Percentiles rank a stretch among this genome's conserved stretches.
phyloP scores from a whole-genome alignment of 2,797 vertebrate genomes.

The Anguilla obscura region DNA sequence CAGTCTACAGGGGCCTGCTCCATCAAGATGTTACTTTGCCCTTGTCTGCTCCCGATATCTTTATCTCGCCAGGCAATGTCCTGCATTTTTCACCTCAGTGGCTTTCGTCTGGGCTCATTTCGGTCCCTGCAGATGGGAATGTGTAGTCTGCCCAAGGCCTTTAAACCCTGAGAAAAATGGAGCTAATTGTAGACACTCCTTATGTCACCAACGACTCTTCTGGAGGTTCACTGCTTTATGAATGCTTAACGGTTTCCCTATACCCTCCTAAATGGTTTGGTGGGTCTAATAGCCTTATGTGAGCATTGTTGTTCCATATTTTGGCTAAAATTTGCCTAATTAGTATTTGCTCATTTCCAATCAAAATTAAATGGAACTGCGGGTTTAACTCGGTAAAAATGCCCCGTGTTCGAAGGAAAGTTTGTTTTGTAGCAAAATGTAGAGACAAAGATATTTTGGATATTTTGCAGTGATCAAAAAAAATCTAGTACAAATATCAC shows the following conservation, averaged over 20 bases:
- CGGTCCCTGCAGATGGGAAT: constrained; percentile 61
- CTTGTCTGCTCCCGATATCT: constrained; percentile 77
- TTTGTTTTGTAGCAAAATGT: background rate
- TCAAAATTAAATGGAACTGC: background rate
- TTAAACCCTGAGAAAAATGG: constrained; percentile 31
- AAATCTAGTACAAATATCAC: background rate
- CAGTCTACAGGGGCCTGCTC: constrained; percentile 64
- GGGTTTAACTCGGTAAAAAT: background rate
- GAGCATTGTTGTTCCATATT: background rate
- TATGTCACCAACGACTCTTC: background rate
- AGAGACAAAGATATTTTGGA: background rate
- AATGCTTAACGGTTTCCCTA: background rate
- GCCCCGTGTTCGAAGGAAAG: background rate
- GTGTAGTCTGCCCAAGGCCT: constrained; percentile 50
- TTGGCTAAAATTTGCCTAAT: background rate
- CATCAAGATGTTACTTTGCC: constrained; percentile 77
- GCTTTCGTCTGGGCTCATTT: constrained; percentile 64
- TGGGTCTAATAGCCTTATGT: background rate
- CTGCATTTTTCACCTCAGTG: constrained; percentile 70
- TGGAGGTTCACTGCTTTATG: background rate
- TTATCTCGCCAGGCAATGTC: constrained; percentile 73
- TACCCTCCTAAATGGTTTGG: background rate
- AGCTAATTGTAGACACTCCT: background rate
- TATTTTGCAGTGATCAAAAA: background rate
- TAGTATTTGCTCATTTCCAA: background rate